Evolutionary conservation across 1,140 invertebrate species (phyloP).

Genomic region (Epicauta chinensis): DNA sequence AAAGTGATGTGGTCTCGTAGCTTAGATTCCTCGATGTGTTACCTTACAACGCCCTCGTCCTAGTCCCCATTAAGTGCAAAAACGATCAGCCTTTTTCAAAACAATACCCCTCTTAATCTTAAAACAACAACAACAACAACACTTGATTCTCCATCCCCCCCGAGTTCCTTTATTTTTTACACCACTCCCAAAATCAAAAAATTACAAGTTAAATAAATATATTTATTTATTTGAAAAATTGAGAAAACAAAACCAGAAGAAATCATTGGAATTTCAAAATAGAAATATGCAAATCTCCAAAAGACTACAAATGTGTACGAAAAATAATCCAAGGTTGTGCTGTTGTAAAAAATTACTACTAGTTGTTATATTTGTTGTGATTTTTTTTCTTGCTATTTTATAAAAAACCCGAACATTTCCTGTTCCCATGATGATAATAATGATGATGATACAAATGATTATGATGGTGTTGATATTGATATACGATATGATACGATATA

Average conservation of each 20-base stretch:
- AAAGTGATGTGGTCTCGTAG: conserved; percentile 41
- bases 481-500: conserved; percentile 38
- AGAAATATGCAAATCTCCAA: too few species aligned
- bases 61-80: conserved; percentile 23
- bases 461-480: not conserved
- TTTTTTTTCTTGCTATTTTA: conserved; percentile 38
- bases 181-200: too few species aligned
- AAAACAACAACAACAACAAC: not conserved
- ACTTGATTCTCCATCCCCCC: not conserved
- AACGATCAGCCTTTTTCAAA: conserved; percentile 24
- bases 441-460: too few species aligned
- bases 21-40: conserved; percentile 41
- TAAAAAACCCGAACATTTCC: conserved; percentile 28
- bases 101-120: not conserved
- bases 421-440: conserved; percentile 27
- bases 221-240: too few species aligned
- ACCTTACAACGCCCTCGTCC: conserved; percentile 33
- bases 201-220: too few species aligned
- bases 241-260: too few species aligned
- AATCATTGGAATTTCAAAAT: too few species aligned
- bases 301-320: conserved; percentile 26
- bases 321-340: conserved; percentile 40
- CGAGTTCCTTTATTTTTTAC: conserved; percentile 1
- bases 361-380: conserved; percentile 41
- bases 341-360: conserved; percentile 36